phyloP scores from a whole-genome alignment of 2,113 vertebrate species.

The Serinus canaria region DNA sequence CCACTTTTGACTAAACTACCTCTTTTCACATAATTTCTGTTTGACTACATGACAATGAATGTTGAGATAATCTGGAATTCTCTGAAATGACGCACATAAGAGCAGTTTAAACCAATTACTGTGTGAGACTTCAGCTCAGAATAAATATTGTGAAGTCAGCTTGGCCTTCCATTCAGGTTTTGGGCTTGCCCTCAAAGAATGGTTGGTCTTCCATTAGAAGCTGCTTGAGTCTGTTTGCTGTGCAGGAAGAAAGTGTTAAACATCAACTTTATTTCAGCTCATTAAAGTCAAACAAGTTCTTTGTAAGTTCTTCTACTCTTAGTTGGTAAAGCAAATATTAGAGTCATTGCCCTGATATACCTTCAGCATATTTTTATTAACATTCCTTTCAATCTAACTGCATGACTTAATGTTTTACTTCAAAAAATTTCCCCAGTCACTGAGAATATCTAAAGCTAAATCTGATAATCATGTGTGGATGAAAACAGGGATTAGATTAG shows the following conservation, averaged over 20 bases:
- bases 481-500: not conserved
- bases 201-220: not conserved
- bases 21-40: not conserved
- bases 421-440: not conserved
- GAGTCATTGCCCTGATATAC: not conserved
- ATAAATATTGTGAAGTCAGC: not conserved
- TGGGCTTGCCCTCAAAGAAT: not conserved
- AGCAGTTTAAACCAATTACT: not conserved
- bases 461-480: not conserved
- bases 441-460: not conserved
- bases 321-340: not conserved
- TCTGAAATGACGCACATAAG: not conserved
- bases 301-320: not conserved
- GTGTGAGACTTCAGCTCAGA: not conserved
- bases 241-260: not conserved
- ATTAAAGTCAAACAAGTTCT: not conserved
- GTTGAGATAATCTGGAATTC: not conserved
- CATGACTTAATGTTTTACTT: not conserved
- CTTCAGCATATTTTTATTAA: not conserved
- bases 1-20: not conserved
- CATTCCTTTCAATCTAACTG: not conserved
- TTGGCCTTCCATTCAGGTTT: not conserved
- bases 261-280: not conserved
- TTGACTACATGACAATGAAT: not conserved
- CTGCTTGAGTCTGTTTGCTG: not conserved